Evolutionary conservation across 2,113 vertebrate genomes (phyloP), one percentile per base, ranked within the genome.

Genomic region (Sinocyclocheilus grahami): DNA sequence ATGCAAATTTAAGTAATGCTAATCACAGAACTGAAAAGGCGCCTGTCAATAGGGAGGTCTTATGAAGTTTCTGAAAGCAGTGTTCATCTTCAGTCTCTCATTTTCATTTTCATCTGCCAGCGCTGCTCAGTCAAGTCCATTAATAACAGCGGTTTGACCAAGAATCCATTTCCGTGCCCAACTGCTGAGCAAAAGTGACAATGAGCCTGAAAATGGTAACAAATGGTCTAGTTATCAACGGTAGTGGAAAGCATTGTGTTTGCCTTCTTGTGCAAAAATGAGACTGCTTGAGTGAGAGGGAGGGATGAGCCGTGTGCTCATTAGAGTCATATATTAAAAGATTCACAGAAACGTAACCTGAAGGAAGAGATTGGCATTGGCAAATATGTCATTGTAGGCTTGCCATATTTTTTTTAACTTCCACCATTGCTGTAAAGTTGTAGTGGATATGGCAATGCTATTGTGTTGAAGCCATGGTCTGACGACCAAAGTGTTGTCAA

Each of bases 151-250:
- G 9, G 33, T 84, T 72, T 84, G 55, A 79, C 85, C 30, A 77
- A 46, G 72, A 78, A 65, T 80, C 85, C 18, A 85, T 79, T 87
- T 89, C 63, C 60, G 78, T 53, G 6, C 78, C 33, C 80, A 62
- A 67, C 67, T 13, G 30, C 55, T 80, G 76, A 83, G 86, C 78
- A 39, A 82, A 55, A 80, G 83, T 37, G 75, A 51, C 84, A 87
- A 89, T 87, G 81, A 80, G 77, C 65, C n/a, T 14, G 69, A 86
- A 83, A 87, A 75, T n/a, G 58, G 30, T 67, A 85, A 78, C 58
- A 87, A 86, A 83, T 84, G 76, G 30, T 67, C 53, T 67, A 72
- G 77, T 80, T 87, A 85, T 85, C 69, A 58, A 76, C 58, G 48
- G 60, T n/a, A 16, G 8, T 75, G 14, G 58, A 79, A 79, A 84